Evolutionary conservation across 1,140 invertebrate species (phyloP), one percentile per base, ranked within the genome.

Genomic region (Gonioctena quinquepunctata): DNA sequence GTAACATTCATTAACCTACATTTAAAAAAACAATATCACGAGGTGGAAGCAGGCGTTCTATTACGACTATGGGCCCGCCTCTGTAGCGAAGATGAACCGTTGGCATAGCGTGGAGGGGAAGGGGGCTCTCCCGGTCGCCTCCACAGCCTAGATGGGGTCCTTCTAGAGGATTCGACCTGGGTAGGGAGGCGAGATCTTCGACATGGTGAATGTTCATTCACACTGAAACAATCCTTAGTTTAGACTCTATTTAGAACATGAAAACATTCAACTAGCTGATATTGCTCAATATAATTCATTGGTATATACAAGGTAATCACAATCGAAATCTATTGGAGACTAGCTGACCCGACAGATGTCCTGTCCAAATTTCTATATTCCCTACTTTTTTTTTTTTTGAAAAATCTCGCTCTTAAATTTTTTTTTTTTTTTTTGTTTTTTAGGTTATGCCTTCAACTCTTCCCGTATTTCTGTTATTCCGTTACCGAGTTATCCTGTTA

Each of bases 81-180:
- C 27, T 68, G 73, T 42, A 75, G 66, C 21, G 64, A 67, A 25
- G 42, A 13, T 57, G 68, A 63, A 27, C 49, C 26, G 23, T 18
- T 18, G 63, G 18, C 63, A 50, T 70, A 70, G 25, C 67, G 59
- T 57, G 66, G 68, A 13, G 73, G 73, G 16, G 75, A 70, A 3
- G 76, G 68, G n/a, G 75, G 71, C 49, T 77, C 77, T 7, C 73
- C 73, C 4, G 71, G 73, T 61, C 71, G 71, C 25, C 75, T 67
- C 73, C 71, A 78, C 16, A 76, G 52, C 59, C 66, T 66, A 8
- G 66, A 66, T n/a, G 71, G 42, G 64, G 65, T 61, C 21, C 26
- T 23, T 54, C 50, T 66, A 18, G 48, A 66, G 18, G 63, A 22
- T 18, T 72, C 70, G 11, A 48, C 48, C 25, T 67, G 27, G 2